Evolutionary conservation across 2,797 vertebrate species (phyloP).

Genomic region (Intellagama lesueurii): DNA sequence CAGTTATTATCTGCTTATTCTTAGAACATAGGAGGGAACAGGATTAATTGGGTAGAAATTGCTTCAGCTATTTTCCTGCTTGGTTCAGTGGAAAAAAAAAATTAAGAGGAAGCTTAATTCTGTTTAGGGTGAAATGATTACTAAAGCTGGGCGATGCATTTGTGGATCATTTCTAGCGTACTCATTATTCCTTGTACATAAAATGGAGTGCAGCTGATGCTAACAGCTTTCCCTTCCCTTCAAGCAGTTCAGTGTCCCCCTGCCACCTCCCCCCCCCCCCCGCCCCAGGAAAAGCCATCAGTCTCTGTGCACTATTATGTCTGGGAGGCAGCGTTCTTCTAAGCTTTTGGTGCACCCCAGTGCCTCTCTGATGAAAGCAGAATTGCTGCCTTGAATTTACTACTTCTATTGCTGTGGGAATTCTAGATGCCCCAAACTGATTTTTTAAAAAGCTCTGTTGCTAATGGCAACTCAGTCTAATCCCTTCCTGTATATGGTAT

Average conservation of each 20-base stretch:
- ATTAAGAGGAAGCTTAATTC: slow-evolving; percentile 10
- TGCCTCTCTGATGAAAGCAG: slow-evolving; percentile 39
- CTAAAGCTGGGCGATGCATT: not conserved
- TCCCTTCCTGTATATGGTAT: slow-evolving; percentile 52
- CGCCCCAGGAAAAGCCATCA: not conserved
- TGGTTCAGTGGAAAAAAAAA: slow-evolving; percentile 13
- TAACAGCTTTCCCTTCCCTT: not conserved
- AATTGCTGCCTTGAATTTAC: slow-evolving; percentile 45
- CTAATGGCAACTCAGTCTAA: slow-evolving; percentile 68
- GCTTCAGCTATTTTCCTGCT: not conserved
- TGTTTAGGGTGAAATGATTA: not conserved
- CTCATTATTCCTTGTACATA: not conserved
- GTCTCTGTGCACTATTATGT: slow-evolving; percentile 28
- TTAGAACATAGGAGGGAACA: too few relatives aligned
- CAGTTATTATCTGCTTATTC: not conserved
- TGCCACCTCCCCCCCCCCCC: not conserved
- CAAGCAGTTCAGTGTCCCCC: slow-evolving; percentile 33
- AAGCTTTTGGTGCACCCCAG: slow-evolving; percentile 39
- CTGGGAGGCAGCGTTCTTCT: slow-evolving; percentile 41
- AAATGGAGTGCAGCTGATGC: not conserved
- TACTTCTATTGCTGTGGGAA: not conserved
- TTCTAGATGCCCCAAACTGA: slow-evolving; percentile 54
- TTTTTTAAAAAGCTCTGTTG: slow-evolving; percentile 56
- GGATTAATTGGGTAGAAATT: not conserved
- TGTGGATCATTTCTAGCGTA: not conserved